Evolutionary conservation across 2,113 vertebrate species (phyloP), one percentile per base, ranked within the genome.

Genomic region (Brachypteracias leptosomus): DNA sequence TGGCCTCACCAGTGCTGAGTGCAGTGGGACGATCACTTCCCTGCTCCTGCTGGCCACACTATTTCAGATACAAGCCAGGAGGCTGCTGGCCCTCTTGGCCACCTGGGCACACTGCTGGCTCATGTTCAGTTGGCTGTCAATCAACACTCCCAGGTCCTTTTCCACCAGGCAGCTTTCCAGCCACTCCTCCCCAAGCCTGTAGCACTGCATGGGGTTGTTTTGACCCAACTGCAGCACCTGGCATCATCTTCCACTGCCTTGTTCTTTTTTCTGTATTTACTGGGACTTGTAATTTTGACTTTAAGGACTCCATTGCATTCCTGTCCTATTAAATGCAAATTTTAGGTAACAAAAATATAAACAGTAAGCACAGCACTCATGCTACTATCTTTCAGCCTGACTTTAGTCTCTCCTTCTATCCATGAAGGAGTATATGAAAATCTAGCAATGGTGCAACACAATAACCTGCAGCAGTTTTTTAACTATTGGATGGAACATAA

Each of bases 401-500:
- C 14, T 76, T 93, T n/a, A 75, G 35, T 76, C 40, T 88, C 6
- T 10, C 72, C 28, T 61, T 85, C 44, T 65, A 6, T 66, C 44
- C 31, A 18, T 52, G 68, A 85, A 85, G 51, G 22, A 90, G 9
- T 25, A 18, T 25, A 40, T 55, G 89, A 96, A 68, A 88, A 61
- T 57, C 67, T 49, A 83, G 59, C 7, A 3, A 80, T 46, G 54
- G 47, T 80, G 49, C 20, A 81, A 73, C n/a, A 47, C 44, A 49
- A 49, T 73, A 92, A 93, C 31, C 71, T 92, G 71, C 88, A 88
- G 73, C 5, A 2, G 76, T 93, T 95, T 79, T 94, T 93, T 88
- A 85, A 79, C 55, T 93, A 46, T 80, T 0, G 9, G 67, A 95
- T 54, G 67, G 85, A 94, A 93, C 72, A 95, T 80, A 94, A 97